Conservation (phyloP, 2,113 vertebrate genomes). For the Plecotus auritus region DNA sequence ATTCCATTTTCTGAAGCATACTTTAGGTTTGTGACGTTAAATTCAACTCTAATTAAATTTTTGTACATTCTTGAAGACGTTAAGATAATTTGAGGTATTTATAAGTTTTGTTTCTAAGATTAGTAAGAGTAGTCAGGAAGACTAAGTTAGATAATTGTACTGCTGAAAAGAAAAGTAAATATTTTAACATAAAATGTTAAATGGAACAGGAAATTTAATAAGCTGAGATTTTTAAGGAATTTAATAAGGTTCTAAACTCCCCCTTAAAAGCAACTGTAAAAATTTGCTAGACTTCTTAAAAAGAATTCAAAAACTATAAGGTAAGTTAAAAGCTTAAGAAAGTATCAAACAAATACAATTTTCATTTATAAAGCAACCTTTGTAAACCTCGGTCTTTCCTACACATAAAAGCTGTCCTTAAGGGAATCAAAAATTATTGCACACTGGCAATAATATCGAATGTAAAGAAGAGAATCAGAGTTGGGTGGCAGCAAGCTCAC, state of each 20-base stretch:
- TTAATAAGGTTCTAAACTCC: conserved; percentile 2
- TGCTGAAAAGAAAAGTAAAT: conserved; percentile 5
- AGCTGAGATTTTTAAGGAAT: not conserved
- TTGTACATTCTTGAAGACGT: not conserved
- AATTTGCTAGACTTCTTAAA: not conserved
- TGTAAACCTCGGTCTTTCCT: not conserved
- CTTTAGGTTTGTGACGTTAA: not conserved
- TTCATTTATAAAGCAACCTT: conserved; percentile 9
- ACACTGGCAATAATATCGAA: not conserved
- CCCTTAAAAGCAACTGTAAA: not conserved
- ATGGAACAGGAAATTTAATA: not conserved
- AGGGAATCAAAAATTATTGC: not conserved
- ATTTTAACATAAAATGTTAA: not conserved
- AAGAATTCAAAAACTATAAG: not conserved
- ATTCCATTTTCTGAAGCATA: conserved; percentile 23
- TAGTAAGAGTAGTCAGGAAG: not conserved
- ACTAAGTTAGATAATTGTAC: not conserved
- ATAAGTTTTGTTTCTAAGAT: conserved; percentile 10
- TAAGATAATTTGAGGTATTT: not conserved
- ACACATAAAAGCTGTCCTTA: not conserved
- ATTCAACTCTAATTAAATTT: conserved; percentile 29
- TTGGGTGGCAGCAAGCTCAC: not conserved
- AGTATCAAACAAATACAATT: conserved; percentile 21
- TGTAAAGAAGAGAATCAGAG: not conserved
- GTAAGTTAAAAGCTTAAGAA: not conserved